phyloP scores from a whole-genome alignment of 2,113 vertebrate species.

The Propithecus coquereli region DNA sequence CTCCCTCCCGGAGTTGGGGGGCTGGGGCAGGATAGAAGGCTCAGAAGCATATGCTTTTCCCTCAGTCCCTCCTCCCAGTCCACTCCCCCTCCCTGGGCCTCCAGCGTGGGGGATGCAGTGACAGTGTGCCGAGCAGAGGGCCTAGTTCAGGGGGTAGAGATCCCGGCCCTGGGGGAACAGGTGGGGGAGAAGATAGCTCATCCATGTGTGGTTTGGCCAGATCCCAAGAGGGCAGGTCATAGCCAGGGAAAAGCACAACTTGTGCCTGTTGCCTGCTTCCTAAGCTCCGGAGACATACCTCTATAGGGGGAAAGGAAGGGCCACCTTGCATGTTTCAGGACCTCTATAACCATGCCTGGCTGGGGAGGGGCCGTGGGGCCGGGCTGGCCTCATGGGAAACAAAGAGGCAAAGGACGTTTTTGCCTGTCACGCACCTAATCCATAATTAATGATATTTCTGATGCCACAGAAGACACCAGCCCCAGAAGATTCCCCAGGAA shows the following conservation, averaged over 20 bases:
- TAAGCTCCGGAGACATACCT: background rate
- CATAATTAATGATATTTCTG: constrained; percentile 19
- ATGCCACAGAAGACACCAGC: background rate
- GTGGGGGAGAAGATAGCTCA: background rate
- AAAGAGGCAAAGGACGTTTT: background rate
- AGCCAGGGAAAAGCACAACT: background rate
- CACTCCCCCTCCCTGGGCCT: background rate
- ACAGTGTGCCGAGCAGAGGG: background rate
- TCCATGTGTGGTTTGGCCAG: background rate
- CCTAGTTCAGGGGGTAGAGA: background rate
- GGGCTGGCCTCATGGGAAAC: background rate
- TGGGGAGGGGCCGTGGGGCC: background rate
- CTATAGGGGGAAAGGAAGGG: background rate
- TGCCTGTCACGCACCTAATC: background rate
- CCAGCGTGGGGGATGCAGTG: background rate
- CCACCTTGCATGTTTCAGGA: background rate
- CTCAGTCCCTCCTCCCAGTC: background rate
- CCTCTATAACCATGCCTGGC: background rate
- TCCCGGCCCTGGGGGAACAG: background rate
- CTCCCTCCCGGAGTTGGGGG: background rate
- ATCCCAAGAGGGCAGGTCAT: background rate
- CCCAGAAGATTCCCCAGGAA: background rate
- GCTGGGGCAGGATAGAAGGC: background rate
- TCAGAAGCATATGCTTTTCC: background rate
- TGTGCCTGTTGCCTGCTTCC: background rate